Evolutionary conservation across 2,888 invertebrate species (phyloP).

Genomic region (Drosophila paucipuncta): DNA sequence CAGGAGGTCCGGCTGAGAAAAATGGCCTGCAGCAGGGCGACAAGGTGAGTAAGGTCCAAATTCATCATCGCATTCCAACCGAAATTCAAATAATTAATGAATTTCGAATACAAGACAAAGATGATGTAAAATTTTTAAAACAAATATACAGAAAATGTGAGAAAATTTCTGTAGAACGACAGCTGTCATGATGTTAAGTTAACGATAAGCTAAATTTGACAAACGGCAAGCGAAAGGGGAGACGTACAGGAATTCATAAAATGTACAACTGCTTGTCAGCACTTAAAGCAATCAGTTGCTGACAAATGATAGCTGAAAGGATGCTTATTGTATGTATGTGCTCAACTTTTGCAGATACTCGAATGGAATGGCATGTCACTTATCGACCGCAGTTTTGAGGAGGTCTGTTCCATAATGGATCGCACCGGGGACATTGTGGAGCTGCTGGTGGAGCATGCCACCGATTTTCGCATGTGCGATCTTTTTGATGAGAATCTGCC

Average conservation of each 20-base stretch:
- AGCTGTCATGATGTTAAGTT: constrained; percentile 41
- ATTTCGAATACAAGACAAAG: constrained; percentile 9
- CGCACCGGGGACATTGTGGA: constrained; percentile 94
- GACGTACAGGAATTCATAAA: constrained; percentile 12
- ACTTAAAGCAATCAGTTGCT: constrained; percentile 17
- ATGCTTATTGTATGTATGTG: constrained; percentile 9
- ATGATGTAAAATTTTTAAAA: constrained; percentile 3
- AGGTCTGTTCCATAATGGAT: constrained; percentile 95
- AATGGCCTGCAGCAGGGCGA: constrained; percentile 95
- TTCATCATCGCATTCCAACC: constrained; percentile 2
- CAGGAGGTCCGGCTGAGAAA: constrained; percentile 96
- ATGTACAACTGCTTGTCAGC: constrained; percentile 26
- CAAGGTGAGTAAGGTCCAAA: constrained; percentile 87
- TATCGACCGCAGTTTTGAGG: constrained; percentile 96
- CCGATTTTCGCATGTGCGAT: constrained; percentile 90
- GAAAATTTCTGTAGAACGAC: constrained; percentile 29
- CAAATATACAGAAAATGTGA: constrained; percentile 7
- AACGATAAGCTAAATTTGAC: constrained; percentile 29
- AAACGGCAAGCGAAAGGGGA: constrained; percentile 4
- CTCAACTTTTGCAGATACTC: constrained; percentile 87
- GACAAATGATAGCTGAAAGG: constrained; percentile 19
- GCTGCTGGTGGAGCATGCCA: constrained; percentile 93
- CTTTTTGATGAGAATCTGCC: constrained; percentile 90
- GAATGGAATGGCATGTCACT: constrained; percentile 96
- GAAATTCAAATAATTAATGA: constrained; percentile 31